phyloP scores from a whole-genome alignment of 2,113 vertebrate genomes.

The Bos taurus region ARS-UCD2.0 NC_037356.1:8364001-8364500 shows the following conservation, averaged over 20 bases:
- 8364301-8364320: neutral
- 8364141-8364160: neutral
- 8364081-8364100: neutral
- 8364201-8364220: neutral
- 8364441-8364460: neutral
- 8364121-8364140: neutral
- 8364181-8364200: neutral
- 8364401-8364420: neutral
- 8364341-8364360: neutral
- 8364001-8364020: neutral
- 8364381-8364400: conserved; percentile 19
- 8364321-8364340: conserved; percentile 21
- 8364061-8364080: neutral
- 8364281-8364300: conserved; percentile 9
- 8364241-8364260: neutral
- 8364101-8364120: neutral
- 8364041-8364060: conserved; percentile 21
- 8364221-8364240: neutral
- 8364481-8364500: neutral
- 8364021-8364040: neutral
- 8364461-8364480: neutral
- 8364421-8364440: neutral
- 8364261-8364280: neutral
- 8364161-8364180: neutral
- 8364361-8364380: conserved; percentile 25